These are phyloP conservation scores for Thymelicus lineola DNA, from an alignment of 2,888 invertebrate genomes.

Conservation along the genomic window DNA sequence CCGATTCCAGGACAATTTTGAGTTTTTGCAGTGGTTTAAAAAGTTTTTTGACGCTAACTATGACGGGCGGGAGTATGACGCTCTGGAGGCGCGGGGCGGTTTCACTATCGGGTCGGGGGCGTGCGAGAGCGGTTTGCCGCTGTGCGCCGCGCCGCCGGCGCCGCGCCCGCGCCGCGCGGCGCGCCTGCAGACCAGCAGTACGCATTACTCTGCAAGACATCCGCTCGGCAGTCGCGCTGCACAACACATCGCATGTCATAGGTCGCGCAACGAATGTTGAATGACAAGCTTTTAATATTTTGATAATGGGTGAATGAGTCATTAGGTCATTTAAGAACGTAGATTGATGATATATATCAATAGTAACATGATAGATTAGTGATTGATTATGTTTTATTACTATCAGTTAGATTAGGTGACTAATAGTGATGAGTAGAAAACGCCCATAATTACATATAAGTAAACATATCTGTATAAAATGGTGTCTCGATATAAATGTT, in stretches of 20 bases:
- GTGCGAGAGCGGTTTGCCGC: slow-evolving; percentile 77
- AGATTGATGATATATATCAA: too few species aligned
- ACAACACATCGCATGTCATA: not conserved
- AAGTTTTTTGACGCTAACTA: slow-evolving; percentile 99
- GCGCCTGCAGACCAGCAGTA: slow-evolving; percentile 68
- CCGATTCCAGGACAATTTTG: slow-evolving; percentile 99
- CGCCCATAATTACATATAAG: too few species aligned
- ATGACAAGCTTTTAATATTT: too few species aligned
- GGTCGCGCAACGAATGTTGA: too few species aligned
- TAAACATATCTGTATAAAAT: too few species aligned
- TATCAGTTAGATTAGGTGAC: too few species aligned
- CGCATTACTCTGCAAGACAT: slow-evolving; percentile 52
- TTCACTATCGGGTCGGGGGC: slow-evolving; percentile 91
- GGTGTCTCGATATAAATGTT: not conserved
- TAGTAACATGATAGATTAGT: too few species aligned
- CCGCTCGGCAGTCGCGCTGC: slow-evolving; percentile 5
- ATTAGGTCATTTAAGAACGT: too few species aligned
- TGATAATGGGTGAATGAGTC: too few species aligned
- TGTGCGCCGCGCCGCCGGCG: slow-evolving; percentile 63
- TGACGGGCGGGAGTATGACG: slow-evolving; percentile 98
- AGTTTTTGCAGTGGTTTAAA: slow-evolving; percentile 99
- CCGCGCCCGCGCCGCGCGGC: slow-evolving; percentile 58
- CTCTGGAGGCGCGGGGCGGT: slow-evolving; percentile 94
- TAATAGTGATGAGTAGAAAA: too few species aligned
- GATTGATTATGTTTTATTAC: too few species aligned